Evolutionary conservation across 2,888 invertebrate genomes (phyloP), one percentile per base, ranked within the genome.

Genomic region (Rotaria sp.): DNA sequence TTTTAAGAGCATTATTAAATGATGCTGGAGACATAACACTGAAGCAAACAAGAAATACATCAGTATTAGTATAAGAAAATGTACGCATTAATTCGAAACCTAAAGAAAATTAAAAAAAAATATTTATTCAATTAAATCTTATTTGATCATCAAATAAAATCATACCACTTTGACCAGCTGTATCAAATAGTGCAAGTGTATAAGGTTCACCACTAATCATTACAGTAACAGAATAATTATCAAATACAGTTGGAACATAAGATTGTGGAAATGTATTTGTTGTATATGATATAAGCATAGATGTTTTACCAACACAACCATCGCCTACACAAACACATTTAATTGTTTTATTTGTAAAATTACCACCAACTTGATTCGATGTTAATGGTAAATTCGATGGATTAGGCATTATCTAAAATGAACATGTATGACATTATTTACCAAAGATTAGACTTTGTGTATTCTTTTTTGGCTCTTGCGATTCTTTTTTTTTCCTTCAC

Each of bases 141-240:
- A n/a, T 57, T 57, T 26, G 1, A 1, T n/a, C 1, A 18, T 67
- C 21, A 21, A 15, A 35, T 26, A n/a, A n/a, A n/a, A 13, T 45
- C 80, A 26, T 80, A 80, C 80, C 80, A 24, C 45, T 45, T 80
- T 80, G 80, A 45, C 80, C 80, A 45, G 45, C 45, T 26, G 80
- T 80, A 80, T 80, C 80, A 45, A 80, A 80, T 5, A 80, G n/a
- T 41, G 80, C 80, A 18, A 80, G 38, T 45, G 80, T 80, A 80
- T 80, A 80, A 11, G 80, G 80, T n/a, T 80, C 80, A 45, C 45
- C 80, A 45, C 45, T 45, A 11, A 80, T 80, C 80, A 80, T 80
- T n/a, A 80, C 80, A 45, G 80, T 80, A 26, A 80, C 80, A 80
- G 80, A 80, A 80, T 80, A 80, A 80, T 80, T 80, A 45, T 80